phyloP scores from a whole-genome alignment of 2,888 invertebrate species.

The Drosophila atripex region DNA sequence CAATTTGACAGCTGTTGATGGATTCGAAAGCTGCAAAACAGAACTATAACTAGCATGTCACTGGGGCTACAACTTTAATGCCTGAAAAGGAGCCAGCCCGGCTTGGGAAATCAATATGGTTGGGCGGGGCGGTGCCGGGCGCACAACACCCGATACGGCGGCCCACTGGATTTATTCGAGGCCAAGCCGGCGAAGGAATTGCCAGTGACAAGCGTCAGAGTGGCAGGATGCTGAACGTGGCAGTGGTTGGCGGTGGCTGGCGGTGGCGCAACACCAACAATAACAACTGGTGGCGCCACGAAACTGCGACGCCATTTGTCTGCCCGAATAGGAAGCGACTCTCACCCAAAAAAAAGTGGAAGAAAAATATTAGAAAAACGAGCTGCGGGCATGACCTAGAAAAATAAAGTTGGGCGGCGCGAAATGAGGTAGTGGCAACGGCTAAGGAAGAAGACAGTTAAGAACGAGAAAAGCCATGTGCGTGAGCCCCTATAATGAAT shows the following conservation, averaged over 20 bases:
- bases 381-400: constrained; percentile 62
- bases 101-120: constrained; percentile 46
- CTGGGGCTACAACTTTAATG: constrained; percentile 55
- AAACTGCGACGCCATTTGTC: constrained; percentile 75
- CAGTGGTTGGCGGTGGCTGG: constrained; percentile 31
- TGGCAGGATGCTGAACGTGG: constrained; percentile 16
- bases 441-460: constrained; percentile 1
- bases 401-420: constrained; percentile 46
- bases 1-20: constrained; percentile 66
- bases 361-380: constrained; percentile 31
- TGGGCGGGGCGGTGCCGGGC: not conserved
- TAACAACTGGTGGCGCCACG: constrained; percentile 62
- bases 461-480: constrained; percentile 34
- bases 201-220: constrained; percentile 55
- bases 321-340: constrained; percentile 54
- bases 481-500: constrained; percentile 59
- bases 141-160: constrained; percentile 39
- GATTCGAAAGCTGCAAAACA: constrained; percentile 48
- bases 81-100: constrained; percentile 19
- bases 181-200: constrained; percentile 54
- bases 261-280: constrained; percentile 34
- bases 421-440: constrained; percentile 26
- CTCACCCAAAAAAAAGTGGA: constrained; percentile 28
- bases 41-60: constrained; percentile 52
- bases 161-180: constrained; percentile 59